These are phyloP conservation scores for Bombus cullumanus DNA, from an alignment of 1,140 invertebrate genomes.

Conservation along the genomic window DNA sequence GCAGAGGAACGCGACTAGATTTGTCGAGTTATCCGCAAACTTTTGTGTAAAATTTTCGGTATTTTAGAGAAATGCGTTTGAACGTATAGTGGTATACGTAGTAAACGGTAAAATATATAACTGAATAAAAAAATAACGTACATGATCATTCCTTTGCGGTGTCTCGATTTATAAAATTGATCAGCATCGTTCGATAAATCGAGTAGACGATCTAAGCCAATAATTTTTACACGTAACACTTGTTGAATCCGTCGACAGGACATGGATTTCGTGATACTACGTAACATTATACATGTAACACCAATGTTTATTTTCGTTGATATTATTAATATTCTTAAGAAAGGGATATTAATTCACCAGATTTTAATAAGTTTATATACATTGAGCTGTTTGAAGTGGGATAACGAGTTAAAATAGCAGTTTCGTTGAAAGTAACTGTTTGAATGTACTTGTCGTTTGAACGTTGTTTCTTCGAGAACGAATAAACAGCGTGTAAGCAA, in stretches of 20 bases:
- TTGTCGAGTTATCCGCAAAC: background rate
- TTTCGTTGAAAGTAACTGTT: background rate
- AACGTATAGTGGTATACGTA: no score
- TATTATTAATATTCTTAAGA: no score
- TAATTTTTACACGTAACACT: background rate
- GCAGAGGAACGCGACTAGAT: background rate
- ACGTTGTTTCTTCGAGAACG: background rate
- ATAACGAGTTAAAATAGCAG: background rate
- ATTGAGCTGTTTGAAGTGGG: background rate
- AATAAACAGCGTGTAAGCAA: background rate
- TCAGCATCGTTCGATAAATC: no score
- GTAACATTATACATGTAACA: background rate
- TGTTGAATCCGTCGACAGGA: background rate
- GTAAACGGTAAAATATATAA: no score
- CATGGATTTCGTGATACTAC: background rate
- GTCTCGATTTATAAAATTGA: no score
- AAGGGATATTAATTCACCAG: no score
- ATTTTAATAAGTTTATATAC: no score
- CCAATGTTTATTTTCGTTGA: no score
- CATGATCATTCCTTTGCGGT: no score
- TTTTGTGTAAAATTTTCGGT: background rate
- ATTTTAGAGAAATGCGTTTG: background rate
- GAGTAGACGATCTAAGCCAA: background rate
- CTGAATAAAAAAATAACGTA: no score
- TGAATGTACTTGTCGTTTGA: background rate